Evolutionary conservation across 1,140 invertebrate genomes (phyloP).

Genomic region (Meloidogyne hapla): DNA sequence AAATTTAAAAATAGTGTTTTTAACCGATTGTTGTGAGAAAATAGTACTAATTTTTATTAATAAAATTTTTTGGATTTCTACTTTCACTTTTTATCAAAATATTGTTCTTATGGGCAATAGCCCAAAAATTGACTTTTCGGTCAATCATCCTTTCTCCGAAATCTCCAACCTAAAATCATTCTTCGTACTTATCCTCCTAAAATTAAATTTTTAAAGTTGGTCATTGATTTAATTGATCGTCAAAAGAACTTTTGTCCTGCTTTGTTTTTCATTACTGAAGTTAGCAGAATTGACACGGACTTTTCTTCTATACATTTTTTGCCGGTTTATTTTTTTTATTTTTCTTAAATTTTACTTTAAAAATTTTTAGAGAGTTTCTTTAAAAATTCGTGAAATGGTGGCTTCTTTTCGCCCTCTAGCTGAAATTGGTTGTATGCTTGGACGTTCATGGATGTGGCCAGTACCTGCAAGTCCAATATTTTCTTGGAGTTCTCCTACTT

Average conservation of each 20-base stretch:
- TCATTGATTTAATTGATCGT: constrained; percentile 46
- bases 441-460: constrained; percentile 47
- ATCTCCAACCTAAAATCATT: too few species aligned
- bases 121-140: too few species aligned
- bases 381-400: constrained; percentile 49
- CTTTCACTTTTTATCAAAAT: too few species aligned
- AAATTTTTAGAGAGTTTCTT: constrained; percentile 40
- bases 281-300: constrained; percentile 40
- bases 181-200: too few species aligned
- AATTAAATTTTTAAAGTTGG: constrained; percentile 35
- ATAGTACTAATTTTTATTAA: too few species aligned
- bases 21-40: too few species aligned
- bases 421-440: constrained; percentile 39
- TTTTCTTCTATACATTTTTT: constrained; percentile 47
- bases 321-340: constrained; percentile 24
- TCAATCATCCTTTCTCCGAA: too few species aligned
- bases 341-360: background rate
- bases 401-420: constrained; percentile 48
- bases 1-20: background rate
- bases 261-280: constrained; percentile 48
- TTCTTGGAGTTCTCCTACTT: constrained; percentile 42
- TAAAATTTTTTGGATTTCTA: too few species aligned
- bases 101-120: too few species aligned
- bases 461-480: constrained; percentile 31
- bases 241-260: constrained; percentile 46